Base-by-base conservation (phyloP, 2,888 invertebrate species). In the Toxonevra muliebris region DNA sequence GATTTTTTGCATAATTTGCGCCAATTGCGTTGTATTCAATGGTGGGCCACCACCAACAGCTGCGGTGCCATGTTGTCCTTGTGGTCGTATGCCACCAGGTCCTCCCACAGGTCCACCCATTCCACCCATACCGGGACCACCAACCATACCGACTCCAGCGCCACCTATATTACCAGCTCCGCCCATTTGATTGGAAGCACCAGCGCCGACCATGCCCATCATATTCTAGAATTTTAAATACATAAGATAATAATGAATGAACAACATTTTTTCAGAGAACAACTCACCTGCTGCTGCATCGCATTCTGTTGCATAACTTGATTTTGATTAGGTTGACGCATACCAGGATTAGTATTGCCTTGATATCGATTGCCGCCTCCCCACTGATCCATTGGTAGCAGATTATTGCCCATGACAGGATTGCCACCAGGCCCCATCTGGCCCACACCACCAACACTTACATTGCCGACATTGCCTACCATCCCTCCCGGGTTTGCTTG, bases 1-100 rank as follows among this genome's bases (percentile, higher is more conserved):
- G 63, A 98, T 88, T 69, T 96, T 96, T 78, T 92, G 91, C 90
- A 97, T 92, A 20, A 98, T 90, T 84, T 95, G 92, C 77, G 93
- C 93, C 65, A 95, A 86, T 70, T 93, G 93, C 76, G 92, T 89
- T 75, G 89, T 83, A 70, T 85, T 84, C 9, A 84, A 70, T 41
- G 78, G 72, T 61, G 86, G 85, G 4, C 76, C 77, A 61, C 76
- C 79, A 3, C 76, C 79, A 15, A 74, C 75, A 13, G 77, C 75
- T 57, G 69, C 64, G n/a, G 73, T 75, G 85, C 87, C 79, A 85
- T 88, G 76, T 8, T 74, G 76, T 5, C 74, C 75, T 19, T 87
- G 87, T 54, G 86, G 88, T 62, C 87, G 87, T 1, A 80, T 78
- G 54, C 75, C 76, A 9, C 70, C 72, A 15, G 73, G 75, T 5